Evolutionary conservation across 2,888 invertebrate species (phyloP).

Genomic region (Pollenia angustigena): DNA sequence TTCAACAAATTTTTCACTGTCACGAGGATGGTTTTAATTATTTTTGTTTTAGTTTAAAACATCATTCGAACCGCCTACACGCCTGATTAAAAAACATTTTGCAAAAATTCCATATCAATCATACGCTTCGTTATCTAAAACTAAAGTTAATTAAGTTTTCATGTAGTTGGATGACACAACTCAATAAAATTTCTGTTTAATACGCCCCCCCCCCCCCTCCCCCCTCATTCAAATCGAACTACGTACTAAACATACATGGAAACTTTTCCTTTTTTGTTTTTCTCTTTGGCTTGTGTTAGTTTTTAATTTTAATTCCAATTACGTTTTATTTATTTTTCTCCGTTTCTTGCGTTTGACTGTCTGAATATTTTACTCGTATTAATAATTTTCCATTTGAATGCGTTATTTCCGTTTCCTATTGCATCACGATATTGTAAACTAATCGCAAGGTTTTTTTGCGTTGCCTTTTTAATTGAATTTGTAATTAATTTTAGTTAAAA

Average conservation of each 20-base stretch:
- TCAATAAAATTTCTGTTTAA: background rate
- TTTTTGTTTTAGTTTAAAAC: background rate
- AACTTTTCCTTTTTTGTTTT: background rate
- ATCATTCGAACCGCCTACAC: background rate
- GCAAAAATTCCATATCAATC: slow-evolving; percentile 8
- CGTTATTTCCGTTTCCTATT: slow-evolving; percentile 39
- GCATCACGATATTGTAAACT: slow-evolving; percentile 3
- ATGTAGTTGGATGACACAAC: slow-evolving; percentile 1
- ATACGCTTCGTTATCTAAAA: slow-evolving; percentile 14
- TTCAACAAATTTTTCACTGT: too few species aligned
- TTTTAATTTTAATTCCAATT: slow-evolving; percentile 39
- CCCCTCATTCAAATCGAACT: background rate
- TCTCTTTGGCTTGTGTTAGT: background rate
- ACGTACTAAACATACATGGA: background rate
- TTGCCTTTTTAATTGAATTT: slow-evolving; percentile 64
- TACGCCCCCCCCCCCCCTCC: background rate
- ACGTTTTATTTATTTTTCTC: slow-evolving; percentile 9
- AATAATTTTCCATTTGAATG: slow-evolving; percentile 34
- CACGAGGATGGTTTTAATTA: background rate
- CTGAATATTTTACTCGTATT: slow-evolving; percentile 4
- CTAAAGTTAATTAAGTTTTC: slow-evolving; percentile 15
- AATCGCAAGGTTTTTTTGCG: slow-evolving; percentile 12
- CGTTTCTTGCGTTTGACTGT: background rate
- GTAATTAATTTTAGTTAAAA: slow-evolving; percentile 62
- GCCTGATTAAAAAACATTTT: background rate